Base-by-base conservation (phyloP, 2,797 vertebrate genomes). In the Synanceia verrucosa region DNA sequence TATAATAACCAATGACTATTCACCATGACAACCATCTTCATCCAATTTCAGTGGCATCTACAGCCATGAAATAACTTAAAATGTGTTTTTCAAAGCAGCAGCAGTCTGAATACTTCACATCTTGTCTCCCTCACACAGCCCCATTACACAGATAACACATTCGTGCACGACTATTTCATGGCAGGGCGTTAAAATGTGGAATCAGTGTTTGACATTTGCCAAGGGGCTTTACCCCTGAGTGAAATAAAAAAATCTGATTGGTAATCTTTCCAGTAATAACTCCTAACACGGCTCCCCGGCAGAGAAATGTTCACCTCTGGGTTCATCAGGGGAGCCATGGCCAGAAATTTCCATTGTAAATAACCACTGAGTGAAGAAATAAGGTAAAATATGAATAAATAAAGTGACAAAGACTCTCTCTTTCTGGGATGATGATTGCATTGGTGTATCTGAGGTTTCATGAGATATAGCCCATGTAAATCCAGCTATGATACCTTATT, bases 161-260 rank as follows among this genome's bases (percentile, higher is more conserved):
- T 50, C 16, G 10, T 56, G 36, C 55, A 52, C 28, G 33, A 62
- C 44, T 24, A 58, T 65, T 78, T 82, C 70, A 69, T 43, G 36
- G 51, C 56, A 6, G 19, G 3, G 31, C 37, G 60, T 24, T 60
- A 53, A 80, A 82, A 83, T 73, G 60, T 64, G 50, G 39, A 77
- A 72, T 76, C 57, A 51, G 55, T 65, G 58, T 84, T 78, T 80
- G 83, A 86, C 76, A 83, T 78, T 78, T 73, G 43, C 70, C 57
- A 73, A 26, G 5, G 57, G 29, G 50, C 8, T 64, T 68, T 73
- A 65, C 62, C 53, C 56, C 62, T 44, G 36, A 3, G 41, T 47
- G 44, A 83, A 88, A 76, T 62, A 69, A 70, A 77, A n/a, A 56
- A 34, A 62, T 73, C 31, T 39, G 61, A 76, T 65, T 65, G 57